These are phyloP conservation scores for Hestina assimilis DNA, from an alignment of 1,140 invertebrate genomes.

Conservation along the genomic window DNA sequence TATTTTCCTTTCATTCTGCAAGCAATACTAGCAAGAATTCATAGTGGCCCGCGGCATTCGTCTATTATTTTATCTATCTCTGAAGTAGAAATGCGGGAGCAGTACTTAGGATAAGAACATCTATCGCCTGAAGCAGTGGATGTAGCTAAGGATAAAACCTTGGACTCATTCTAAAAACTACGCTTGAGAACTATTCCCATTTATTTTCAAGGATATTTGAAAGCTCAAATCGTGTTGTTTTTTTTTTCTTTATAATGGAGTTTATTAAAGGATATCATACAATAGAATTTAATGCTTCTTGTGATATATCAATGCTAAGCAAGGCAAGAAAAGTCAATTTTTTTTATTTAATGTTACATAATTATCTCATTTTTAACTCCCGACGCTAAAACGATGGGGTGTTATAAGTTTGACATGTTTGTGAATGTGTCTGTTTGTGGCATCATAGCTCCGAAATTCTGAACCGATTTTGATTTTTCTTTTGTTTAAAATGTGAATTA, in stretches of 20 bases:
- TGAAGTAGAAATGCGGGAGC: slow-evolving; percentile 2
- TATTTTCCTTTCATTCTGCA: background rate
- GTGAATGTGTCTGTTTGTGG: no score
- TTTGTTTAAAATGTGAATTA: no score
- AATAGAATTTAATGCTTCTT: no score
- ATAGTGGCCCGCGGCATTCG: slow-evolving; percentile 1
- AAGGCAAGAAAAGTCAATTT: no score
- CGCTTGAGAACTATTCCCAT: background rate
- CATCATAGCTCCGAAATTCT: no score
- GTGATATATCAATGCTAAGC: no score
- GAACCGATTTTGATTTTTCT: no score
- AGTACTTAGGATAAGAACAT: slow-evolving; percentile 15
- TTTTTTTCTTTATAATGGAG: background rate
- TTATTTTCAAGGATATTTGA: background rate
- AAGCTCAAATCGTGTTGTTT: background rate
- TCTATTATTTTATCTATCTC: slow-evolving; percentile 9
- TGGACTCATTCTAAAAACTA: background rate
- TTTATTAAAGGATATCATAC: no score
- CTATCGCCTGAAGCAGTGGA: slow-evolving; percentile 6
- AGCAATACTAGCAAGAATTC: slow-evolving; percentile 4
- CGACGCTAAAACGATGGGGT: no score
- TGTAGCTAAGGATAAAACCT: background rate
- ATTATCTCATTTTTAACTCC: no score
- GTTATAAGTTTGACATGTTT: no score
- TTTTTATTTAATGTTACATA: no score